Percentiles rank a stretch among this genome's conserved stretches.
Evolutionary conservation across 2,888 invertebrate genomes (phyloP).

Genomic region (Chironomus tentans): DNA sequence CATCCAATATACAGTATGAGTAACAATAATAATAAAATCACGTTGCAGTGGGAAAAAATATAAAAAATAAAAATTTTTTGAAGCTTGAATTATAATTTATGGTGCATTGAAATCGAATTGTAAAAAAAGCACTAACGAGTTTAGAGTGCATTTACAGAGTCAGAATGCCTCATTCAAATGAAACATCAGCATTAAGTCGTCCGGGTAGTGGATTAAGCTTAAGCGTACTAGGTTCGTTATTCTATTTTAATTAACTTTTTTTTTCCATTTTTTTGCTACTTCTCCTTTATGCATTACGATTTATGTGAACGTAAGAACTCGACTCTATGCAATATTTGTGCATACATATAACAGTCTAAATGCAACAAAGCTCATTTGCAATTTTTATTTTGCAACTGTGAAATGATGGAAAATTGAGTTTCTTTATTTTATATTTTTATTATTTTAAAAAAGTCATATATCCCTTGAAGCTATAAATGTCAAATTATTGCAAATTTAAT

Average conservation of each 20-base stretch:
- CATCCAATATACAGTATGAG: not conserved
- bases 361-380: not conserved
- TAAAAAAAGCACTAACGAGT: slow-evolving; percentile 6
- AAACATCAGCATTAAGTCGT: slow-evolving; percentile 30
- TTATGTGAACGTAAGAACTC: not conserved
- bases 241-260: slow-evolving; percentile 27
- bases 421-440: not conserved
- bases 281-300: not conserved
- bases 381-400: not conserved
- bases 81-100: slow-evolving; percentile 24
- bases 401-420: not conserved
- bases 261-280: not conserved
- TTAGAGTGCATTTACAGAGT: not conserved
- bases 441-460: not conserved
- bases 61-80: not conserved
- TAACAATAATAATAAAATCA: not conserved
- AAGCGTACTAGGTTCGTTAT: slow-evolving; percentile 40
- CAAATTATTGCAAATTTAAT: not conserved
- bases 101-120: slow-evolving; percentile 21
- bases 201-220: slow-evolving; percentile 42
- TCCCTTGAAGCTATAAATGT: not conserved
- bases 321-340: not conserved
- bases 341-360: not conserved
- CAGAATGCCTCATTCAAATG: slow-evolving; percentile 22
- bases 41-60: slow-evolving; percentile 17